phyloP scores from a whole-genome alignment of 1,140 invertebrate species.

The Apis florea region DNA sequence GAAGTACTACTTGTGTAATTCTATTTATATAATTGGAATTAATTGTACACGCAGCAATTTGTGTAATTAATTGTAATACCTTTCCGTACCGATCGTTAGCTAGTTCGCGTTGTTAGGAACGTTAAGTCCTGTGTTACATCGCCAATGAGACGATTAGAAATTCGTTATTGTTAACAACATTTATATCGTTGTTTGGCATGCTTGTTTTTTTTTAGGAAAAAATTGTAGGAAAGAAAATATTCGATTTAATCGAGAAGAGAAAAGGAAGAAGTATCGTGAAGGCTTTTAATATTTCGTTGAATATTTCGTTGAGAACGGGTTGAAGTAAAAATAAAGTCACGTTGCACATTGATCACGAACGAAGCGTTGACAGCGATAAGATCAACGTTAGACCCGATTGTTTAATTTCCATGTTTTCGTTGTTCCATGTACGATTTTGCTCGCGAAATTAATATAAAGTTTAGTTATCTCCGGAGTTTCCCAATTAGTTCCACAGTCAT shows the following conservation, averaged over 20 bases:
- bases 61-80: neutral
- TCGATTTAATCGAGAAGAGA: too few species aligned
- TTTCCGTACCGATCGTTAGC: neutral
- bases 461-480: neutral
- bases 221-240: too few species aligned
- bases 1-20: neutral
- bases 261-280: too few species aligned
- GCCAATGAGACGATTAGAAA: too few species aligned
- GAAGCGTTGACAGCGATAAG: neutral
- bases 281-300: too few species aligned
- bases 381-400: neutral
- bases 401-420: neutral
- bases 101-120: too few species aligned
- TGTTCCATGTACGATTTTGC: neutral
- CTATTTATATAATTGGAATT: neutral
- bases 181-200: too few species aligned
- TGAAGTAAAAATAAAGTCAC: neutral
- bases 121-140: too few species aligned
- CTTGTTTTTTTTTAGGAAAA: too few species aligned
- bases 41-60: neutral
- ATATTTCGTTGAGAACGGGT: neutral
- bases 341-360: too few species aligned
- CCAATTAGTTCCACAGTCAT: conserved; percentile 1
- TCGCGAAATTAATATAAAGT: conserved; percentile 3
- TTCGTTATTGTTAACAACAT: too few species aligned